Percentiles rank a stretch among this genome's conserved stretches.
These are phyloP conservation scores for Copsychus sechellarum DNA, from an alignment of 2,113 vertebrate genomes.

Conservation along the genomic window DNA sequence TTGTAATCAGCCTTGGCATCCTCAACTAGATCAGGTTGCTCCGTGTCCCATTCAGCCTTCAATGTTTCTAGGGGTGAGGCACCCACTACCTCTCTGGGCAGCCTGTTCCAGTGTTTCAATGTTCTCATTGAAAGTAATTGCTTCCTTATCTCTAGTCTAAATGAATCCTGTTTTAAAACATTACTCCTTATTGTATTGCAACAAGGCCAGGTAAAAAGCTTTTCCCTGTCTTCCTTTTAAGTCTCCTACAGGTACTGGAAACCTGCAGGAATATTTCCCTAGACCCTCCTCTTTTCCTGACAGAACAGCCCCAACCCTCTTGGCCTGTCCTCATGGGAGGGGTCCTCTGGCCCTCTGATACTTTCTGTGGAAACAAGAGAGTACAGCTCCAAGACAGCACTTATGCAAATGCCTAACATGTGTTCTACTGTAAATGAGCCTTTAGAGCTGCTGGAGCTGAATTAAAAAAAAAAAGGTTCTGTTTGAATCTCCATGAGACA, in stretches of 20 bases:
- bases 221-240: background rate
- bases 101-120: background rate
- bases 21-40: background rate
- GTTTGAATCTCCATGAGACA: background rate
- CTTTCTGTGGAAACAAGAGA: background rate
- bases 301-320: background rate
- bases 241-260: background rate
- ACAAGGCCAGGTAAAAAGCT: background rate
- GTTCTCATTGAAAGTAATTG: background rate
- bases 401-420: background rate
- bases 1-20: background rate
- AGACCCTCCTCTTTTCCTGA: background rate
- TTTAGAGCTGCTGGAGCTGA: background rate
- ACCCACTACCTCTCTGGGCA: background rate
- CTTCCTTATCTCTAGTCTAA: background rate
- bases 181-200: accelerated
- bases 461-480: background rate
- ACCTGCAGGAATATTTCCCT: accelerated
- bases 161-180: background rate
- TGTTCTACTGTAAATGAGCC: background rate
- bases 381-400: background rate
- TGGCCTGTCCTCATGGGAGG: background rate
- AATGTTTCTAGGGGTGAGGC: background rate
- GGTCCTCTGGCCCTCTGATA: background rate
- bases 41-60: background rate